A percentile compares a stretch with the other conserved stretches of the same genome.
Conservation (phyloP, 2,113 vertebrate genomes). For the Galeopterus variegatus region DNA sequence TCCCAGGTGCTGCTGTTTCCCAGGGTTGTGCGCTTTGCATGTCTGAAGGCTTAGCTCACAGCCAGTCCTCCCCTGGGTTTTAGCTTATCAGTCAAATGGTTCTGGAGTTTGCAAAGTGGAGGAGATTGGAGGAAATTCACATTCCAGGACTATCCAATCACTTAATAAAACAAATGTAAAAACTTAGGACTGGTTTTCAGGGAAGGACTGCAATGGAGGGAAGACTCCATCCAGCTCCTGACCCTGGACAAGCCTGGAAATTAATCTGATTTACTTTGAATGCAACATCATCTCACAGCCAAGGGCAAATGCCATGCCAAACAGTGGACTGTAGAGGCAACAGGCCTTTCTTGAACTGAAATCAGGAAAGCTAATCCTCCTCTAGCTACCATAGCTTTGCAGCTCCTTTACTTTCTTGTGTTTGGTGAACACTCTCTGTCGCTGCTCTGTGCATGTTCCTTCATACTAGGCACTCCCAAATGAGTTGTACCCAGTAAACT, state of each 20-base stretch:
- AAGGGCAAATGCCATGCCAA: background rate
- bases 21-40: conserved; percentile 83
- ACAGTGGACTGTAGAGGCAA: background rate
- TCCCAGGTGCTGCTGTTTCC: conserved; percentile 75
- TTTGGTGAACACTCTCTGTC: conserved; percentile 51
- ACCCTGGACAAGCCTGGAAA: conserved; percentile 33
- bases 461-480: background rate
- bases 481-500: background rate
- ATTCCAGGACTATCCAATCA: background rate
- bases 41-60: conserved; percentile 78
- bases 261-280: conserved; percentile 32
- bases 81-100: conserved; percentile 14
- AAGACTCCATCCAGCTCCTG: background rate
- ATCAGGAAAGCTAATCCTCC: conserved; percentile 72
- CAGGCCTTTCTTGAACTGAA: conserved; percentile 24
- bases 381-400: conserved; percentile 78
- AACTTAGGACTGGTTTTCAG: conserved; percentile 50
- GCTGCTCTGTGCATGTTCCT: conserved; percentile 81
- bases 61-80: conserved; percentile 55
- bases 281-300: background rate
- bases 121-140: conserved; percentile 76
- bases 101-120: conserved; percentile 83
- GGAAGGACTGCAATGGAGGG: conserved; percentile 19
- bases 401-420: conserved; percentile 74
- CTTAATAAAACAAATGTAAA: conserved; percentile 54